A percentile compares a stretch with the other conserved stretches of the same genome.
Conservation (phyloP, 1,140 invertebrate genomes). For the Thaumetopoea pityocampa region DNA sequence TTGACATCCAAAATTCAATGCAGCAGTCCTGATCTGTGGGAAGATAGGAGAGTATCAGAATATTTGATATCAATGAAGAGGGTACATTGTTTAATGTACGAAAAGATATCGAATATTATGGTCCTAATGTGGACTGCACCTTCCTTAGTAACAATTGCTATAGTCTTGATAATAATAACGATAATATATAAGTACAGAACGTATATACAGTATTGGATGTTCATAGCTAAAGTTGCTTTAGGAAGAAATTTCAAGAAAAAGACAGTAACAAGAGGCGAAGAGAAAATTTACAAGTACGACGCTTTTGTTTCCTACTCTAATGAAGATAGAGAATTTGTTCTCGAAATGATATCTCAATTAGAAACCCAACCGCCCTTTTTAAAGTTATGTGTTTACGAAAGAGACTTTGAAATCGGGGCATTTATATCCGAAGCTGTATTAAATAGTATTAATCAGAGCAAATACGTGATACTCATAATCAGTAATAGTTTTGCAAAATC, state of each 20-base stretch:
- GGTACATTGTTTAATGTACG: constrained; percentile 42
- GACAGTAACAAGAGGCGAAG: constrained; percentile 25
- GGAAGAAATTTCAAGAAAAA: constrained; percentile 59
- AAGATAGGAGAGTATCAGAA: constrained; percentile 50
- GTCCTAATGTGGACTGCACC: constrained; percentile 53
- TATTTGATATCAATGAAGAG: constrained; percentile 53
- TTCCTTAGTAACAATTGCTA: constrained; percentile 37
- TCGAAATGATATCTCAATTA: constrained; percentile 75
- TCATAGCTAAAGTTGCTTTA: constrained; percentile 68
- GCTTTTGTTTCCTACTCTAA: constrained; percentile 82
- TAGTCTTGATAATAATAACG: constrained; percentile 30
- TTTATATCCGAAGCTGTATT: constrained; percentile 79
- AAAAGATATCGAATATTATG: constrained; percentile 52
- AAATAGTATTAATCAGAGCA: constrained; percentile 77
- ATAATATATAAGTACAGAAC: constrained; percentile 59
- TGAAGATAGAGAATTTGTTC: constrained; percentile 79
- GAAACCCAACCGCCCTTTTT: constrained; percentile 76
- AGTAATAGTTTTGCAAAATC: constrained; percentile 80
- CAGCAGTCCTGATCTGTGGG: constrained; percentile 63
- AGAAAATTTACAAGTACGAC: constrained; percentile 76
- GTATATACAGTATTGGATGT: constrained; percentile 77
- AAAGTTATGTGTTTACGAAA: constrained; percentile 80
- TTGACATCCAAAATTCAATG: constrained; percentile 47
- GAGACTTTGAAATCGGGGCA: constrained; percentile 80
- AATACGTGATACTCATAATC: constrained; percentile 79